Evolutionary conservation across 2,888 invertebrate genomes (phyloP), one percentile per base, ranked within the genome.

Genomic region (Caenorhabditis sp.): DNA sequence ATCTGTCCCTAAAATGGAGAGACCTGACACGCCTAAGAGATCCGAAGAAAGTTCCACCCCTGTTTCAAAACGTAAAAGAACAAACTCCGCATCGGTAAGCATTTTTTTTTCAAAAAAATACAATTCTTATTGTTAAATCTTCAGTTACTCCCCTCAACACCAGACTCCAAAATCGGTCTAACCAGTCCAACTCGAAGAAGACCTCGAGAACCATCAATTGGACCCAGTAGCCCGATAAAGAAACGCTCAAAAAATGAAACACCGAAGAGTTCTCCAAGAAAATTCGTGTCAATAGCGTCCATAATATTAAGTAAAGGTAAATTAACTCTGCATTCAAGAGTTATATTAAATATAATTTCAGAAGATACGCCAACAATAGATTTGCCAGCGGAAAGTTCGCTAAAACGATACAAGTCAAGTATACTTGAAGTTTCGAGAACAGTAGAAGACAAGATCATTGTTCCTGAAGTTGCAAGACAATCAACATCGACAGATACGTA

Each of bases 51-150:
- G 7, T 14, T 0, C 0, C 2, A 65, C 64, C 1, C 70, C 70
- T 4, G 36, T 52, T 3, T 21, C 50, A 14, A 67, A 59, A 27
- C 59, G 70, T 36, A 63, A 56, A 53, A n/a, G 67, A n/a, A 67
- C 71, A 23, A 60, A 63, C 12, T 71, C 70, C 0, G 4, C 64
- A 8, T 59, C 49, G 25, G 59, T 59, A 12, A 20, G n/a, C n/a
- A n/a, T n/a, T n/a, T n/a, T n/a, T n/a, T n/a, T 23, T 50, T 27
- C 7, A 26, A 12, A 53, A 21, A 4, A 31, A 7, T 31, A 7
- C 5, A 31, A 31, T 31, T 31, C 31, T 7, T 31, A 31, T 31
- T 31, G 20, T 49, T 14, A 60, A 60, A 60, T 26, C 27, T 54
- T 54, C 12, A 54, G 57, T 36, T 59, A 65, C 59, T 59, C 38